These are phyloP conservation scores for Ceryle rudis DNA, from an alignment of 2,797 vertebrate species.

Conservation along the genomic window DNA sequence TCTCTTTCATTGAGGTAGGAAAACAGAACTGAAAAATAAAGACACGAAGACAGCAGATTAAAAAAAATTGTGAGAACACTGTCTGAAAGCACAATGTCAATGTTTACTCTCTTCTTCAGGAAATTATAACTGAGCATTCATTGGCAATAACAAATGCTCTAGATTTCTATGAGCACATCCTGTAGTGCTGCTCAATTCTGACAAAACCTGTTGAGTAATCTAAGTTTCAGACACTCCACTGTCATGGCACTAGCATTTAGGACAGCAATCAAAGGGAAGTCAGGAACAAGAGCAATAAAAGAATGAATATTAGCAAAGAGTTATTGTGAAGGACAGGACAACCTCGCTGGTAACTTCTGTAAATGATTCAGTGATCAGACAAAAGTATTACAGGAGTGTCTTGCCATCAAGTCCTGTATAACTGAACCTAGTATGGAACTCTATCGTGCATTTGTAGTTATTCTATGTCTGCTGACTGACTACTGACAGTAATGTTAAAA, in stretches of 20 bases:
- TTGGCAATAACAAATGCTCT: neutral
- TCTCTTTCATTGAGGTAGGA: neutral
- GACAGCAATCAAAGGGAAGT: neutral
- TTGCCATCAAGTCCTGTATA: neutral
- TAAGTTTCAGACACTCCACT: neutral
- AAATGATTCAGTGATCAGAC: neutral
- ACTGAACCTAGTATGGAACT: neutral
- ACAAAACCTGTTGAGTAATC: neutral
- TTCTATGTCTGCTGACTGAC: neutral
- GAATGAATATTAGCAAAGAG: neutral
- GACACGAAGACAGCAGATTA: neutral
- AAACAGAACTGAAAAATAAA: constrained; percentile 24
- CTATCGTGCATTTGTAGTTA: neutral
- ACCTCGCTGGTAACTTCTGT: neutral
- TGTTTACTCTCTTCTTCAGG: neutral
- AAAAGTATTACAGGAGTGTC: neutral
- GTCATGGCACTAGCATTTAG: neutral
- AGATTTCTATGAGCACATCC: neutral
- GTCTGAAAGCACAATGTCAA: neutral
- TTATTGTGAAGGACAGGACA: neutral
- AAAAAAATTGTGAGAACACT: neutral
- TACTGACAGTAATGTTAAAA: neutral
- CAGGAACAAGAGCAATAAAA: neutral
- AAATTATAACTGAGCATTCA: neutral
- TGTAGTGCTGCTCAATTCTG: neutral